Evolutionary conservation across 1,140 invertebrate genomes (phyloP), one percentile per base, ranked within the genome.

Genomic region (Scaptodrosophila lebanonensis): DNA sequence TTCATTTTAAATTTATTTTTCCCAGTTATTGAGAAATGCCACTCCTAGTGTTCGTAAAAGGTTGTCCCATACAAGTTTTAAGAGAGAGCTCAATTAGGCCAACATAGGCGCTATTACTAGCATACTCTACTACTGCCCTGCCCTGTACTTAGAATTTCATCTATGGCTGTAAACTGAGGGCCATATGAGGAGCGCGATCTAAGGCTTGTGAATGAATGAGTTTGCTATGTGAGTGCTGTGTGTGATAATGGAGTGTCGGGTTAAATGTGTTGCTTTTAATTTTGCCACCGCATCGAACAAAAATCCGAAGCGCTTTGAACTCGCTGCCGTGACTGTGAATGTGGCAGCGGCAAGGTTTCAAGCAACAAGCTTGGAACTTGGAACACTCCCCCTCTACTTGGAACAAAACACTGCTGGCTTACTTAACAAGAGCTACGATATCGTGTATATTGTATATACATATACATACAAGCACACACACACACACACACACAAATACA

Each of bases 221-320:
- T n/a, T n/a, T 27, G 35, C 11, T 2, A 8, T 50, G 15, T 16
- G 12, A 39, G 22, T 51, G 25, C 33, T 45, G 38, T 44, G 51
- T 56, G 13, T 39, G 13, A 8, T 25, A 25, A 8, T 25, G 8
- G 3, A 33, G 47, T 57, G 57, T 39, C 58, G 63, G 68, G 67
- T 48, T 65, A 64, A 64, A 58, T 51, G 52, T 51, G 48, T 48
- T 68, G 68, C 64, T 69, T 82, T 79, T 73, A 56, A 79, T 79
- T 79, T 82, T 64, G 72, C 72, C 71, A 77, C 66, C 66, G 66
- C 65, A 69, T 42, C 61, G 57, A 63, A 76, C 38, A 52, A 49
- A 66, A 77, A 66, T 51, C 27, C 43, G 66, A 75, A 75, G 39
- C 61, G 48, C 40, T 61, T 59, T 58, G 44, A 70, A 66, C 66